Evolutionary conservation across 2,113 vertebrate species (phyloP), one percentile per base, ranked within the genome.

Genomic region (Cyphomyrus discorhynchus): DNA sequence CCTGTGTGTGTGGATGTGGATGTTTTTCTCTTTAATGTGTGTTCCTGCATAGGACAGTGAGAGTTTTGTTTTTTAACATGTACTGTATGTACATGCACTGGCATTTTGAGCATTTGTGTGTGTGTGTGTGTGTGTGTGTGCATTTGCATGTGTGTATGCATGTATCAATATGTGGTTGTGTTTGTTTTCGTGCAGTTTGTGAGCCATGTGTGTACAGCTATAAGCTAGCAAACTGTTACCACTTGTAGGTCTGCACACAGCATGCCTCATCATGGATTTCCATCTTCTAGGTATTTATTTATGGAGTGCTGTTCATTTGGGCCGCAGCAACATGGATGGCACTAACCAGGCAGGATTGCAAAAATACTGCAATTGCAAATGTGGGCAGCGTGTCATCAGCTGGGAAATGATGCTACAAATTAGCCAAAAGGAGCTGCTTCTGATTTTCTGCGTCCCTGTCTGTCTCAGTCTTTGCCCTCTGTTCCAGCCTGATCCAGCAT

Each of bases 161-260:
- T 80, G 35, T 42, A 31, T 42, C 27, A 15, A 39, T 42, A 17
- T 80, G 15, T 42, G 2, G 5, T 39, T 80, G 10, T 80, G 35
- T 80, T 27, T 42, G 74, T 50, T 21, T 45, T 47, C 49, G 13
- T 11, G 83, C 21, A 21, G 21, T 56, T 56, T 56, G 19, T 19
- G 19, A 56, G 21, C 53, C 19, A 49, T 85, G 42, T 47, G 42
- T 27, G 46, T 85, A 3, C 24, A 86, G 66, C 90, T 90, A 77
- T 84, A 90, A 89, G 74, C 83, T 83, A 24, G 66, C 88, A 90
- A 82, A 86, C 52, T 89, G 89, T 92, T 47, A 90, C 88, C 92
- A 94, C 95, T 96, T 96, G 94, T 15, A 87, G 94, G 95, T 94
- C 83, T 92, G 94, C 66, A 52, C 50, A 80, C 49, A 50, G 35